Conservation (phyloP, 92 coral and sea anemone species). For the Palythoa grandis region DNA sequence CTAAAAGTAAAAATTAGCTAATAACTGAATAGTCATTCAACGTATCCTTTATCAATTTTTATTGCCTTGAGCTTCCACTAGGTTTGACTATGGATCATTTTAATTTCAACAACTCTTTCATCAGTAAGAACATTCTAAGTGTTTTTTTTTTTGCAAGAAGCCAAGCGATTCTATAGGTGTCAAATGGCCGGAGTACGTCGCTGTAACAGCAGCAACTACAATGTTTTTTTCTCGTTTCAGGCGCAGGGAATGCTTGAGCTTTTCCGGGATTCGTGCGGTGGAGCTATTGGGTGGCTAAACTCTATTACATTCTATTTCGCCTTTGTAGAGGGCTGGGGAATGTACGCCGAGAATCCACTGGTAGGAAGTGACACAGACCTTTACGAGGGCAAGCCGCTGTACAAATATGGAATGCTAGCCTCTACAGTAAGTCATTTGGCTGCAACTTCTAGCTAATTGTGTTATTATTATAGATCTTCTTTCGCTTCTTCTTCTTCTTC, state of each 20-base stretch:
- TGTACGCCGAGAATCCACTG: slow-evolving; percentile 83
- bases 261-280: slow-evolving; percentile 73
- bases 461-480: neutral
- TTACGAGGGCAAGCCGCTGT: slow-evolving; percentile 57
- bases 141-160: too few relatives aligned
- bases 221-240: slow-evolving; percentile 10
- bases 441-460: too few relatives aligned
- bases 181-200: too few relatives aligned
- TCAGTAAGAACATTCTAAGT: too few relatives aligned
- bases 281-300: slow-evolving; percentile 64
- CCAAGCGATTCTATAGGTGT: too few relatives aligned
- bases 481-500: neutral
- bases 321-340: slow-evolving; percentile 85
- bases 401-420: slow-evolving; percentile 66
- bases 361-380: slow-evolving; percentile 57
- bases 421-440: slow-evolving; percentile 51
- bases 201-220: too few relatives aligned
- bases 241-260: slow-evolving; percentile 72
- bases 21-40: too few relatives aligned
- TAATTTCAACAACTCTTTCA: too few relatives aligned
- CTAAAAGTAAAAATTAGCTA: too few relatives aligned
- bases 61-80: too few relatives aligned
- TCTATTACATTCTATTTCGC: slow-evolving; percentile 61
- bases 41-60: too few relatives aligned
- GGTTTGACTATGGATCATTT: too few relatives aligned